Evolutionary conservation across 2,113 vertebrate species (phyloP).

Genomic region (Ibidorhyncha struthersii): DNA sequence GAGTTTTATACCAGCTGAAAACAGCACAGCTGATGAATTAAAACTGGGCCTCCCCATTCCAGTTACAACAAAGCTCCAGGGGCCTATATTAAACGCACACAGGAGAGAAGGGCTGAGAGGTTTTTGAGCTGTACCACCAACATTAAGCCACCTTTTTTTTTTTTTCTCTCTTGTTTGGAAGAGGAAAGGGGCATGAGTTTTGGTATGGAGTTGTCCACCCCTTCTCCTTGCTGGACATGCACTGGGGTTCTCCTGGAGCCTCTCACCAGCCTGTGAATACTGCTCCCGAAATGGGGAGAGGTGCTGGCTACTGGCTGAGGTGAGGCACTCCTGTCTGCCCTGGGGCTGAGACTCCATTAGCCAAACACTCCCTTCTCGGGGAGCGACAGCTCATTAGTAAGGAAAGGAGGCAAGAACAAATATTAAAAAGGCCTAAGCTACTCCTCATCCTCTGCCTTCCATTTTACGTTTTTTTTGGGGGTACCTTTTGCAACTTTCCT

Average conservation of each 20-base stretch:
- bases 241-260: not conserved
- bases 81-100: not conserved
- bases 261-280: not conserved
- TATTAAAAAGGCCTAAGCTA: not conserved
- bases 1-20: not conserved
- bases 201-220: not conserved
- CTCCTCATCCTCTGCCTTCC: not conserved
- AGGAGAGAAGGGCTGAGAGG: not conserved
- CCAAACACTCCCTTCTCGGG: slow-evolving; percentile 40
- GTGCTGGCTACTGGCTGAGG: slow-evolving; percentile 32
- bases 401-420: not conserved
- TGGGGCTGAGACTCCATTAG: slow-evolving; percentile 31
- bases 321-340: slow-evolving; percentile 49
- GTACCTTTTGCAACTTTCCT: not conserved
- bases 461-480: not conserved
- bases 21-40: not conserved
- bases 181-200: not conserved
- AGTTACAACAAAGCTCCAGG: not conserved
- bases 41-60: not conserved
- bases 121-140: not conserved
- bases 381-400: not conserved
- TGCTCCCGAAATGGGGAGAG: not conserved
- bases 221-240: not conserved
- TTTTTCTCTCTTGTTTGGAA: not conserved
- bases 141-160: not conserved